Conservation (phyloP, 2,113 vertebrate genomes). For the Gavia stellata region DNA sequence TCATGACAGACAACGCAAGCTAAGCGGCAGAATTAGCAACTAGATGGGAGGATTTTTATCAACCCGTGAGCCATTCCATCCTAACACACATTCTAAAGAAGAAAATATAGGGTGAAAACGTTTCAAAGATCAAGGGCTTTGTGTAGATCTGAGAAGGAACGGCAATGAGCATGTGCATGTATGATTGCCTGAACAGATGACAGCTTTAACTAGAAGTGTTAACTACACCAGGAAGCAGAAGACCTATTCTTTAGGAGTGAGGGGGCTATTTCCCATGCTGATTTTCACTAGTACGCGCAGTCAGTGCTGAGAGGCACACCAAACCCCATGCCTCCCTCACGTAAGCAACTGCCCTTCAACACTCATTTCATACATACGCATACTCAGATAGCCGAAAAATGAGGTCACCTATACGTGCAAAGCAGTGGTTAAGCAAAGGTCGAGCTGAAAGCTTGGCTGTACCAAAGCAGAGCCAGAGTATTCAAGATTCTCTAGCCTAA, state of each 20-base stretch:
- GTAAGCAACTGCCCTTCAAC: background rate
- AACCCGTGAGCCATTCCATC: background rate
- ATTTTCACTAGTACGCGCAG: background rate
- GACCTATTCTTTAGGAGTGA: background rate
- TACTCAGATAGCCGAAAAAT: background rate
- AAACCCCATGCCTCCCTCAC: background rate
- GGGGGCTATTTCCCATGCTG: background rate
- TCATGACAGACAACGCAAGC: background rate
- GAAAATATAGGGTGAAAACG: background rate
- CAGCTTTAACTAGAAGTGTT: background rate
- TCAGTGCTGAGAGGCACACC: background rate
- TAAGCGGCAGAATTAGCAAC: background rate
- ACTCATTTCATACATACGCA: background rate
- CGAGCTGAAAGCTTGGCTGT: background rate
- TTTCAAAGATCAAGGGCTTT: background rate
- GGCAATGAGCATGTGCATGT: fast-evolving
- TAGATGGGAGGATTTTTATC: background rate
- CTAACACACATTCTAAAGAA: background rate
- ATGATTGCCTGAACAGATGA: background rate
- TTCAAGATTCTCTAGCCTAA: background rate
- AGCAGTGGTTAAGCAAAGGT: background rate
- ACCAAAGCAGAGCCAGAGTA: background rate
- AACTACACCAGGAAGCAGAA: background rate
- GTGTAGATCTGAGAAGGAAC: background rate
- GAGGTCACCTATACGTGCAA: background rate